Base-by-base conservation (phyloP, 2,888 invertebrate species). In the Cephus sareptanus region DNA sequence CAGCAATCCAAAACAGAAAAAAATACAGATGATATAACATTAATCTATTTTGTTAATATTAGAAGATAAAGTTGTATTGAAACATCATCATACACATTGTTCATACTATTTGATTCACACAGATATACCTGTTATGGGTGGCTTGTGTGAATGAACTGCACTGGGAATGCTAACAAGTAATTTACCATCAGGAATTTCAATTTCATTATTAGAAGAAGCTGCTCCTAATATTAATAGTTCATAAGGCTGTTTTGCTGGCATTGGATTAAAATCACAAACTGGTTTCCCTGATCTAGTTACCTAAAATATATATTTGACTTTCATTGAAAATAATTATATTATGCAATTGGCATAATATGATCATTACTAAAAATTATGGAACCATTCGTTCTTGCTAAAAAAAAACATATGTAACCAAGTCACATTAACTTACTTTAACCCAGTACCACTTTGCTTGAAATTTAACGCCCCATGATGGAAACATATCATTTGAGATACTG, bases 111-210 rank as follows among this genome's bases (percentile, higher is more conserved):
- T 73, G 34, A 37, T 35, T 34, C 70, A 56, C 75, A 77, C 11
- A 35, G 74, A 79, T 80, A 92, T 93, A 94, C 96, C 95, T 84
- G 93, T 87, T 77, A 99, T 92, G 0, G 98, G 98, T 70, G 98
- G 98, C 92, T 99, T 99, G 90, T 98, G 98, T 0, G 99, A 99
- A 92, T 99, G 98, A 79, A 98, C 93, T 30, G 96, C 95, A 92
- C 98, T 98, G 0, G 99, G 98, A 34, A 98, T 93, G 91, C 98
- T 98, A 31, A 97, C 92, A 77, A 98, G 90, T 73, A 97, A 87
- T 88, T 94, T 94, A 9, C 93, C 91, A 81, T 93, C 90, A 3
- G 93, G 91, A 83, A 93, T 85, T 73, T 88, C 81, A 12, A 84
- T 82, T 0, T 92, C 82, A 73, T 89, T 83, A 1, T 92, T 92